Conservation (phyloP, 2,888 invertebrate species). For the Holacanthella duospinosa region DNA sequence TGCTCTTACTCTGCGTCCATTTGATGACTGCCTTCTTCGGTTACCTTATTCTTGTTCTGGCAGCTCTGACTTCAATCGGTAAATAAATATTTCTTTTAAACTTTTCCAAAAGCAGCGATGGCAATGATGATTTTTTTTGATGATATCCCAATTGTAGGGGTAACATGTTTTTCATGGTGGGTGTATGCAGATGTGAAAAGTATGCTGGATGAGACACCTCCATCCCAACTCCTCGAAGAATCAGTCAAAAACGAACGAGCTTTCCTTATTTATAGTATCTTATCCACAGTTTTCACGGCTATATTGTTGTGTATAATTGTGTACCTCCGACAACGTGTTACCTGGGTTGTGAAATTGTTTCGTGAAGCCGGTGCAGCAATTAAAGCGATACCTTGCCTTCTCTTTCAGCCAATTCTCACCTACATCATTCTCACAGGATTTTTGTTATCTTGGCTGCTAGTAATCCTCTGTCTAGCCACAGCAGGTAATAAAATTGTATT, state of each 20-base stretch:
- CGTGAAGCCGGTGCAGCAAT: conserved; percentile 82
- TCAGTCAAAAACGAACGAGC: conserved; percentile 74
- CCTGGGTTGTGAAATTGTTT: conserved; percentile 72
- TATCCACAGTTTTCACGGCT: conserved; percentile 78
- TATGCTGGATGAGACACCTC: conserved; percentile 50
- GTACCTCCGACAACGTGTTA: conserved; percentile 67
- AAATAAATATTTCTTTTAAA: conserved; percentile 36
- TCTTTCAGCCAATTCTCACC: conserved; percentile 74
- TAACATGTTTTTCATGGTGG: conserved; percentile 76
- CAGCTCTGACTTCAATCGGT: conserved; percentile 63
- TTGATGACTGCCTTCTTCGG: conserved; percentile 72
- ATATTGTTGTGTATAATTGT: conserved; percentile 57
- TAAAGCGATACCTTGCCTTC: conserved; percentile 67
- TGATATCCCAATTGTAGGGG: conserved; percentile 40
- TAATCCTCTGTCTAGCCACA: conserved; percentile 75
- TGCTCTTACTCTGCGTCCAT: conserved; percentile 73
- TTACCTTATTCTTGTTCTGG: conserved; percentile 74
- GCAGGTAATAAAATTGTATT: conserved; percentile 57
- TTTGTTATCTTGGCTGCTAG: conserved; percentile 73
- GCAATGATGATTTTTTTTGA: neutral
- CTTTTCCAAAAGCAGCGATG: conserved; percentile 4
- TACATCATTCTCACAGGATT: conserved; percentile 66
- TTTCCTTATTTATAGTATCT: conserved; percentile 70
- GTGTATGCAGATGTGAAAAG: conserved; percentile 67
- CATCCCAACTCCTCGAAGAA: conserved; percentile 54